Percentiles rank a stretch among this genome's conserved stretches.
Evolutionary conservation across 1,140 invertebrate species (phyloP).

Genomic region (Diorhabda elongata): DNA sequence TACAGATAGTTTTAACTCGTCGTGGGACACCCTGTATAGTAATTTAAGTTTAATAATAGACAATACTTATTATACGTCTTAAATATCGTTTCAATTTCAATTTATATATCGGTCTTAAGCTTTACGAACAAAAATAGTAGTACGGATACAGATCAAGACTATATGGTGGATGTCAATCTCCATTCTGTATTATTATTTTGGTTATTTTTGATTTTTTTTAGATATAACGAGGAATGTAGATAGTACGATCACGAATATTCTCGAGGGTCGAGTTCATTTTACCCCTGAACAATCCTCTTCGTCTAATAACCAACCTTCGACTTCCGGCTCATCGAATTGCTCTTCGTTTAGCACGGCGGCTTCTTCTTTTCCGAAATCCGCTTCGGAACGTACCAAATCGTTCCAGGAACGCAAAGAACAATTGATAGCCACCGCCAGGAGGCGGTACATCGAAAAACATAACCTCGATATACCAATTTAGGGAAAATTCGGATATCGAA

Average conservation of each 20-base stretch:
- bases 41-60: no score
- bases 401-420: slow-evolving; percentile 74
- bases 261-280: slow-evolving; percentile 68
- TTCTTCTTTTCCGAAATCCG: slow-evolving; percentile 57
- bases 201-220: slow-evolving; percentile 45
- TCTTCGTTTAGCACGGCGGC: slow-evolving; percentile 47
- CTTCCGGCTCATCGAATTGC: slow-evolving; percentile 17
- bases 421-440: slow-evolving; percentile 71
- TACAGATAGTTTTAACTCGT: no score
- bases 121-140: no score
- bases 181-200: no score
- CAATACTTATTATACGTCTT: no score
- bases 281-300: slow-evolving; percentile 51
- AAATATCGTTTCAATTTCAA: no score
- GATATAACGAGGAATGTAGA: slow-evolving; percentile 73
- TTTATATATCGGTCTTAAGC: no score
- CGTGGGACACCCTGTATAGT: no score
- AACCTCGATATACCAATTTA: slow-evolving; percentile 50
- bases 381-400: slow-evolving; percentile 60
- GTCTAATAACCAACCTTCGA: background rate
- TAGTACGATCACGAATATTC: slow-evolving; percentile 73
- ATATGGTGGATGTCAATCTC: no score
- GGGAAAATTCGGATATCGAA: no score
- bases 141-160: no score
- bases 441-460: slow-evolving; percentile 76